Conservation (phyloP, 2,888 invertebrate genomes). For the Synanthedon myopaeformis region DNA sequence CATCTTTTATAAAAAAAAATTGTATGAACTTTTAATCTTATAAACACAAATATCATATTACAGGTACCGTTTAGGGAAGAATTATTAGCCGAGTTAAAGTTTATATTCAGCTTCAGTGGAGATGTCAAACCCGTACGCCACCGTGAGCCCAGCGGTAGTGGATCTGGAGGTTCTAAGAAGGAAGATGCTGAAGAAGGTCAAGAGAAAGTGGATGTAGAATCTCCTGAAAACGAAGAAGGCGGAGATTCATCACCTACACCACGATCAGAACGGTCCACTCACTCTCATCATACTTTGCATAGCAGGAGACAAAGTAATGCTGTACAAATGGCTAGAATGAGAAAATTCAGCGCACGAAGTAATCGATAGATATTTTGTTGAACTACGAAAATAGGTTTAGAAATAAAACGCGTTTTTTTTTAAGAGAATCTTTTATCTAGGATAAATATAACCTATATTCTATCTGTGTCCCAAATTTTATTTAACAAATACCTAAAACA, state of each 20-base stretch:
- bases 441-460: too few relatives aligned
- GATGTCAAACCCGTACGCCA: constrained; percentile 76
- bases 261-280: constrained; percentile 40
- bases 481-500: too few relatives aligned
- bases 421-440: too few relatives aligned
- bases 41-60: constrained; percentile 9
- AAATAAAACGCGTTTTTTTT: too few relatives aligned
- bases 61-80: constrained; percentile 76
- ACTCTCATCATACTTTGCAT: constrained; percentile 45
- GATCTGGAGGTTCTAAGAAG: constrained; percentile 35
- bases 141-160: constrained; percentile 40
- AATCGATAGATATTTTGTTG: not conserved
- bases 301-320: constrained; percentile 57
- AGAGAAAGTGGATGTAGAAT: not conserved
- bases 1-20: too few relatives aligned
- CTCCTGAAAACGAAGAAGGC: constrained; percentile 9
- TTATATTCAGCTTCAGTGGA: constrained; percentile 77
- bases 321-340: constrained; percentile 47
- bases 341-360: constrained; percentile 33
- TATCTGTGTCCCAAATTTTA: too few relatives aligned
- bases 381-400: not conserved
- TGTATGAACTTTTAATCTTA: too few relatives aligned
- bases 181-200: constrained; percentile 23
- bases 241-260: constrained; percentile 42
- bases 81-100: constrained; percentile 77